These are phyloP conservation scores for Ruditapes philippinarum DNA, from an alignment of 1,140 invertebrate species.

Conservation along the genomic window DNA sequence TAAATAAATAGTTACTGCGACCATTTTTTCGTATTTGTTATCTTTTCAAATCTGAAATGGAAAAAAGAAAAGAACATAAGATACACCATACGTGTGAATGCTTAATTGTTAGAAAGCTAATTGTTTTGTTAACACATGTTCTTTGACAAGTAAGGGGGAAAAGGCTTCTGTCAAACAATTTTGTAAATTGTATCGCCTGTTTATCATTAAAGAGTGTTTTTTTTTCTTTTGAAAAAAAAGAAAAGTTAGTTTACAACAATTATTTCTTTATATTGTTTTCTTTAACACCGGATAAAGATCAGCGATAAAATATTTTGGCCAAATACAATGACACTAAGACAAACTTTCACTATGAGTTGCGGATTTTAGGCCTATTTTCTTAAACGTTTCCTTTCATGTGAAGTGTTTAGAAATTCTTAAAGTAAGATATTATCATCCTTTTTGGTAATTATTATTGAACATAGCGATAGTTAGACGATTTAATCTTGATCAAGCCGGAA, in stretches of 20 bases:
- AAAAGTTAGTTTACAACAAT: too few species aligned
- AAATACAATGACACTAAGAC: neutral
- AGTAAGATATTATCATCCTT: neutral
- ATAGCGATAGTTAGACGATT: neutral
- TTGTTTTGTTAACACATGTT: neutral
- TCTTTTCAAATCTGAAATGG: neutral
- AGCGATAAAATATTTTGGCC: neutral
- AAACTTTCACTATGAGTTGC: neutral
- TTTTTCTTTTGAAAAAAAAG: too few species aligned
- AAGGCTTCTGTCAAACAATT: neutral
- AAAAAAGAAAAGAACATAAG: neutral
- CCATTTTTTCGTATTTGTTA: conserved; percentile 70
- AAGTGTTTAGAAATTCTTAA: conserved; percentile 5
- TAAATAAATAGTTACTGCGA: conserved; percentile 78
- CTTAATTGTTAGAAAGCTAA: too few species aligned
- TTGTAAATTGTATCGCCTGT: conserved; percentile 8
- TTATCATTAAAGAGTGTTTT: too few species aligned
- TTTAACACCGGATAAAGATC: neutral
- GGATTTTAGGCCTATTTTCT: neutral
- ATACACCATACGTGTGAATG: neutral
- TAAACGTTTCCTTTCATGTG: neutral
- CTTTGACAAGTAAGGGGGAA: neutral
- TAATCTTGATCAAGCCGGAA: neutral
- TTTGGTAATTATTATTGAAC: neutral
- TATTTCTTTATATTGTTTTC: neutral